Base-by-base conservation (phyloP, 2,113 vertebrate genomes). In the Panthera leo region DNA sequence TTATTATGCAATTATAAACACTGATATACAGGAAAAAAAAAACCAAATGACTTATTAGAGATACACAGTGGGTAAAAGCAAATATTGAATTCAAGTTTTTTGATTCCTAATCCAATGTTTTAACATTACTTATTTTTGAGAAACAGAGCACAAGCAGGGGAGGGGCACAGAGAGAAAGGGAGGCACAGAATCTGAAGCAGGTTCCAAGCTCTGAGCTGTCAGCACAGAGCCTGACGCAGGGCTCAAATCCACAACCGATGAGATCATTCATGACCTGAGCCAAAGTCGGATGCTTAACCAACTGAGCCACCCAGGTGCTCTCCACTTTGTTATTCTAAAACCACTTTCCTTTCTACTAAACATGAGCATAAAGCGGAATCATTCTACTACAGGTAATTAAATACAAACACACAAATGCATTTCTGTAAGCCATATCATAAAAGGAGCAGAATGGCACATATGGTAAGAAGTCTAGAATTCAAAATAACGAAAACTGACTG, bases 371-470 rank as follows among this genome's bases (percentile, higher is more conserved):
- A 94, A 94, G 68, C 25, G 48, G 42, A 96, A 71, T 51, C 84
- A 75, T 9, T 89, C 7, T 94, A 92, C 86, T 83, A 88, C 3
- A 96, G 55, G 5, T 48, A 93, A 89, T 27, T 96, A 27, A 95
- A 89, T 27, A 94, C 36, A 90, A 94, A 97, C 51, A 86, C 34
- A 71, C 36, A 93, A 92, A 94, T 80, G 15, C 23, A 53, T 51
- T 95, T 95, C 79, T 75, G 39, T 3, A 95, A 97, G 86, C 13
- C 73, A 87, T 42, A 94, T 31, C 91, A 73, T 75, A 84, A 94
- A 95, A 96, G 18, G 29, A 78, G 21, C 27, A 94, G 25, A 82
- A 14, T 55, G 71, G 63, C 16, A 75, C 5, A 96, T 36, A 31
- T 9, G 84, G 31, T 58, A 95, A 94, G 71, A 97, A 34, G 21